phyloP scores from a whole-genome alignment of 2,797 vertebrate genomes.

The Semaprochilodus insignis region DNA sequence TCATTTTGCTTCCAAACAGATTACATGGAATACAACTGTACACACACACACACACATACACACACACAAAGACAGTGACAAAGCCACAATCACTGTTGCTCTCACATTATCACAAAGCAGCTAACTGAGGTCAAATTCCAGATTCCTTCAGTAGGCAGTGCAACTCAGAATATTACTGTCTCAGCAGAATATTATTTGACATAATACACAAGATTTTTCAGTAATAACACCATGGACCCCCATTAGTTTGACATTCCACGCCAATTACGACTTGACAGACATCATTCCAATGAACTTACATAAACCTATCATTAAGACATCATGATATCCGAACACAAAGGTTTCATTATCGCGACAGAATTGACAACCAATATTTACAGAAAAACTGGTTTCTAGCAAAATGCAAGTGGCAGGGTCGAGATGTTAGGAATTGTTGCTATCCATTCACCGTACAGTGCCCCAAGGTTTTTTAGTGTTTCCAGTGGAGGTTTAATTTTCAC shows the following conservation, averaged over 20 bases:
- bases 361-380: not conserved
- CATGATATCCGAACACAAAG: not conserved
- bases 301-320: not conserved
- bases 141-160: not conserved
- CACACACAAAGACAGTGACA: not conserved
- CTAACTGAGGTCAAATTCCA: not conserved
- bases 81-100: not conserved
- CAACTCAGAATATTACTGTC: too few species aligned
- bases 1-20: not conserved
- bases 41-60: not conserved
- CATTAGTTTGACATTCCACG: conserved; percentile 16
- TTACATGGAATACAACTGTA: not conserved
- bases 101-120: not conserved
- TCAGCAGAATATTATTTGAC: not conserved
- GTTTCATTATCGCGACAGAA: not conserved
- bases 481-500: not conserved
- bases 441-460: not conserved
- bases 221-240: not conserved
- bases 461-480: not conserved
- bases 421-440: not conserved
- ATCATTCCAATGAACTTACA: conserved; percentile 3
- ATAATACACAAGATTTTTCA: conserved; percentile 3
- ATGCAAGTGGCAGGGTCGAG: not conserved
- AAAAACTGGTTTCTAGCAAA: not conserved
- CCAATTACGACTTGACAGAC: not conserved